These are phyloP conservation scores for Xenopus petersii DNA, from an alignment of 2,797 vertebrate genomes.

Conservation along the genomic window DNA sequence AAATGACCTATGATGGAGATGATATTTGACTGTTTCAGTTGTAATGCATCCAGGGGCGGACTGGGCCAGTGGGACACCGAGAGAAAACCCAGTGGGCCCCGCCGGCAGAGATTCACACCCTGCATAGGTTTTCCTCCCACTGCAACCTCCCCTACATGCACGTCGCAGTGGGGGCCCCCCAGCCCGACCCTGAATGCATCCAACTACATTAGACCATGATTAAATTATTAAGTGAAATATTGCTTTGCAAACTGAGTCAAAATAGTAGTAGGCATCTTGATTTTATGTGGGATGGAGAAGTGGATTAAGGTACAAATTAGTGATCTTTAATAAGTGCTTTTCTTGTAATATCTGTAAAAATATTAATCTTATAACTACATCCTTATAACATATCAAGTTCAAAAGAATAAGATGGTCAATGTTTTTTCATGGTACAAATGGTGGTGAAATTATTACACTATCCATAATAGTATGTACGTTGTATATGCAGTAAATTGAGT, in stretches of 20 bases:
- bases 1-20: slow-evolving; percentile 47
- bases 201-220: slow-evolving; percentile 42
- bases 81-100: too few species aligned
- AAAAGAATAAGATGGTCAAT: not conserved
- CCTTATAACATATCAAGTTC: not conserved
- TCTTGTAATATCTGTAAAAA: not conserved
- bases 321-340: not conserved
- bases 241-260: slow-evolving; percentile 33
- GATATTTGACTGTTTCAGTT: slow-evolving; percentile 46
- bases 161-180: too few species aligned
- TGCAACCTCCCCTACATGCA: too few species aligned
- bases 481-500: too few species aligned
- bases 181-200: too few species aligned
- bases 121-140: too few species aligned
- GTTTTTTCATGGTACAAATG: too few species aligned
- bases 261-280: slow-evolving; percentile 13
- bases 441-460: too few species aligned
- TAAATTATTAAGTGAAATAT: slow-evolving; percentile 47
- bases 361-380: not conserved
- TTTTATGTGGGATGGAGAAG: slow-evolving; percentile 4
- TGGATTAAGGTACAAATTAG: not conserved
- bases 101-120: too few species aligned
- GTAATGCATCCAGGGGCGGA: slow-evolving; percentile 46
- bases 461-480: too few species aligned
- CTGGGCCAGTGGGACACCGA: too few species aligned